phyloP scores from a whole-genome alignment of 2,113 vertebrate species.

The Lepisosteus osseus region DNA sequence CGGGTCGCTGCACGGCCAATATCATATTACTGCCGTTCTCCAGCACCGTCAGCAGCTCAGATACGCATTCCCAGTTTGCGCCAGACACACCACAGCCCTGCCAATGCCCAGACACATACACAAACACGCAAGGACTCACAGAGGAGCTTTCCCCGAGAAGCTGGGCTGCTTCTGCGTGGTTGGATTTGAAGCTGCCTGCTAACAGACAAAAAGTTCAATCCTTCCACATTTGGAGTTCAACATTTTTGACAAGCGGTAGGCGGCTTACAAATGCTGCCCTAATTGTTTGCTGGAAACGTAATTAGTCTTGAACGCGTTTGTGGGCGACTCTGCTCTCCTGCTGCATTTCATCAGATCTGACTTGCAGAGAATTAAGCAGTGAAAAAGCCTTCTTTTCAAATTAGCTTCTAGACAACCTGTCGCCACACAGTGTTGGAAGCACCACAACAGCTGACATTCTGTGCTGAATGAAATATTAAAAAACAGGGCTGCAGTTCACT shows the following conservation, averaged over 20 bases:
- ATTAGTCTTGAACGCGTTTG: not conserved
- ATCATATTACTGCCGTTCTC: too few species aligned
- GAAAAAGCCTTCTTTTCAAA: not conserved
- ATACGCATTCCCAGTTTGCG: not conserved
- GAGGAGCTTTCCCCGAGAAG: not conserved
- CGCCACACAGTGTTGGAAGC: not conserved
- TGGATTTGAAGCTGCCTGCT: not conserved
- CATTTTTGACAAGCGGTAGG: slow-evolving; percentile 1
- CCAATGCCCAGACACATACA: not conserved
- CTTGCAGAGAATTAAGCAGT: not conserved
- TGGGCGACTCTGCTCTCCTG: not conserved
- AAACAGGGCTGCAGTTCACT: too few species aligned
- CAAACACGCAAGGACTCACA: not conserved
- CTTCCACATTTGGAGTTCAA: not conserved
- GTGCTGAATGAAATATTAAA: too few species aligned
- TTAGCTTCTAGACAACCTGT: not conserved
- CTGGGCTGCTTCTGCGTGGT: not conserved
- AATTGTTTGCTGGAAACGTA: slow-evolving; percentile 6
- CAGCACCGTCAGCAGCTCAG: too few species aligned
- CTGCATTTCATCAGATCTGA: not conserved
- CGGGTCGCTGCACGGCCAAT: too few species aligned
- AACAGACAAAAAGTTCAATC: not conserved
- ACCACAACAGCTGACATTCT: not conserved
- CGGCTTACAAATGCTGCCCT: slow-evolving; percentile 8
- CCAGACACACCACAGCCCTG: not conserved